Base-by-base conservation (phyloP, 2,797 vertebrate species). In the Peromyscus nudipes region DNA sequence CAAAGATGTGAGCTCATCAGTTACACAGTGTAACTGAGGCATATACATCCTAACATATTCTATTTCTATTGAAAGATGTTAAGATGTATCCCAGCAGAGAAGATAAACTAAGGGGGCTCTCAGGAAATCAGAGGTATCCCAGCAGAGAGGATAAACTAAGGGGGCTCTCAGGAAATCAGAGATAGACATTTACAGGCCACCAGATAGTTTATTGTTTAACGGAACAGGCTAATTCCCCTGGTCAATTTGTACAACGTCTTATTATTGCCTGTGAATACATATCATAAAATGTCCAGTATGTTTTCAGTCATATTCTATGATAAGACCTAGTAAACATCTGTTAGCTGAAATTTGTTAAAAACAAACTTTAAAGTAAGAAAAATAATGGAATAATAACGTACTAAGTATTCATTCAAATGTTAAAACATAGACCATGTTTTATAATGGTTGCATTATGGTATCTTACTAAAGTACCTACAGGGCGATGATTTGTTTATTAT, bases 11-110 rank as follows among this genome's bases (percentile, higher is more conserved):
- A 75, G 23, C 11, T 75, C 37, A 75, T 43, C 23, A 25, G 71
- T 6, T 43, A 43, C 37, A 43, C 19, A 75, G 37, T 40, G 11
- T 76, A 82, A 89, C 80, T 88, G 57, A 94, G 55, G 69, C 16
- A 83, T 75, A 29, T 3, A 91, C 67, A 67, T 85, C 67, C 52
- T 31, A 64, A 27, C 57, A 83, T 95, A 19, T 46, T 89, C 34
- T 85, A 88, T 91, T 93, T 94, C 65, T 79, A 40, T 69, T 80
- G 37, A 91, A 93, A 84, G 27, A 85, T 73, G 46, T 31, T 52
- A 86, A 67, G 52, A 86, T 62, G 43, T 69, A 67, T 64, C 17
- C 19, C 7, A 23, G 7, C 52, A 4, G 49, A 11, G n/a, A 92
- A 43, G 34, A 87, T 94, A 65, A 91, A 86, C 94, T 92, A 73